Conservation (phyloP, 2,888 invertebrate species). For the Melolontha melolontha region DNA sequence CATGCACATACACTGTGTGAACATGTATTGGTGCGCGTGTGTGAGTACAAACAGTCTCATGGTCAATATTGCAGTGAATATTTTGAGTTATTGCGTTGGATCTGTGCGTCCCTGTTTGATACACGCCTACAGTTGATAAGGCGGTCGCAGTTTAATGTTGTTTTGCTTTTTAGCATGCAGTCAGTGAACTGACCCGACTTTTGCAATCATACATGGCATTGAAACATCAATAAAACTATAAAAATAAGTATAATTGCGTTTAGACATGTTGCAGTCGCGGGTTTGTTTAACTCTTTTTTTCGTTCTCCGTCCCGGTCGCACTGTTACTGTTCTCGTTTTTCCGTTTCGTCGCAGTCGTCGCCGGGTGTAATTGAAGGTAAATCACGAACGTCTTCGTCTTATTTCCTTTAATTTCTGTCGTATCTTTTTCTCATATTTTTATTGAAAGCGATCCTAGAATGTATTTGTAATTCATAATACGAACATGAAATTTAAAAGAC, state of each 20-base stretch:
- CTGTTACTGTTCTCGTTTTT: constrained; percentile 25
- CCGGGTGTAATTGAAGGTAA: constrained; percentile 40
- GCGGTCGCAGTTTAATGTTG: constrained; percentile 51
- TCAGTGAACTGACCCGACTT: constrained; percentile 60
- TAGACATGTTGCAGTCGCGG: constrained; percentile 46
- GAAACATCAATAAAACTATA: constrained; percentile 61
- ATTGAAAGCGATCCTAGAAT: constrained; percentile 1
- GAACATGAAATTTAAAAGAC: too few relatives aligned
- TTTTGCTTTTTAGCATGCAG: constrained; percentile 60
- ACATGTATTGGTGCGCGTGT: constrained; percentile 13
- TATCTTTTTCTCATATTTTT: constrained; percentile 5
- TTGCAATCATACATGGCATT: constrained; percentile 61
- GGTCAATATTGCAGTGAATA: constrained; percentile 57
- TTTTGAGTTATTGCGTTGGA: constrained; percentile 57
- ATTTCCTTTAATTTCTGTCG: constrained; percentile 33
- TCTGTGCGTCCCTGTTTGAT: constrained; percentile 49
- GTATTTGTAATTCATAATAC: too few relatives aligned
- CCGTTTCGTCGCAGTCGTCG: constrained; percentile 22
- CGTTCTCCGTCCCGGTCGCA: constrained; percentile 32
- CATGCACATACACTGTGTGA: too few relatives aligned
- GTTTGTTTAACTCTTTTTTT: constrained; percentile 44
- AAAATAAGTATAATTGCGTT: constrained; percentile 59
- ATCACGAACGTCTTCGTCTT: constrained; percentile 36
- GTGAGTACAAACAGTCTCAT: constrained; percentile 57
- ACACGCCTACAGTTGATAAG: constrained; percentile 49